A percentile compares a stretch with the other conserved stretches of the same genome.
phyloP scores from a whole-genome alignment of 2,888 invertebrate genomes.

The Oegoconia quadripuncta region DNA sequence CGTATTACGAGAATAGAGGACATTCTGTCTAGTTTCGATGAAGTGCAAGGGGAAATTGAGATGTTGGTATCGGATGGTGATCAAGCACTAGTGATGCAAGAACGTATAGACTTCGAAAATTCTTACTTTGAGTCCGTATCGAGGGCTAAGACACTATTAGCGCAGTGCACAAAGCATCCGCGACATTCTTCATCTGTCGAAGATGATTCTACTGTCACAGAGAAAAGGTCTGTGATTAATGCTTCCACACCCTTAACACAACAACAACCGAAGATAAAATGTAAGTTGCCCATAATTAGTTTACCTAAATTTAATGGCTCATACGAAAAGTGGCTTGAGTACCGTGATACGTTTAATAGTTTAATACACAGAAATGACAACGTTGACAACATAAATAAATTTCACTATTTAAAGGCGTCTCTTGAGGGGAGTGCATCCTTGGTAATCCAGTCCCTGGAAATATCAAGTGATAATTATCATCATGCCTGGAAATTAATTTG shows the following conservation, averaged over 20 bases:
- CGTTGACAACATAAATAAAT: conserved; percentile 26
- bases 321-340: conserved; percentile 26
- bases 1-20: conserved; percentile 16
- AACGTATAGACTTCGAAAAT: too few species aligned
- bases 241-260: too few species aligned
- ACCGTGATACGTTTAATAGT: conserved; percentile 22
- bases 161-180: background rate
- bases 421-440: conserved; percentile 22
- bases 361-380: conserved; percentile 24
- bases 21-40: conserved; percentile 20
- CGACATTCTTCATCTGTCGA: background rate
- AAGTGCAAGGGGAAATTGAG: conserved; percentile 20
- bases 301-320: conserved; percentile 23
- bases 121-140: too few species aligned
- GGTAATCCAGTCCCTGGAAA: conserved; percentile 21
- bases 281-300: conserved; percentile 24
- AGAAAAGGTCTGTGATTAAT: background rate
- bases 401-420: conserved; percentile 25
- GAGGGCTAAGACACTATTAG: background rate
- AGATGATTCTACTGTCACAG: background rate
- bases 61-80: conserved; percentile 16
- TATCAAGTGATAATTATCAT: conserved; percentile 19
- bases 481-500: conserved; percentile 25
- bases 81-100: too few species aligned
- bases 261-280: background rate